Evolutionary conservation across 2,797 vertebrate species (phyloP).

Genomic region (Ptychobarbus kaznakovi): DNA sequence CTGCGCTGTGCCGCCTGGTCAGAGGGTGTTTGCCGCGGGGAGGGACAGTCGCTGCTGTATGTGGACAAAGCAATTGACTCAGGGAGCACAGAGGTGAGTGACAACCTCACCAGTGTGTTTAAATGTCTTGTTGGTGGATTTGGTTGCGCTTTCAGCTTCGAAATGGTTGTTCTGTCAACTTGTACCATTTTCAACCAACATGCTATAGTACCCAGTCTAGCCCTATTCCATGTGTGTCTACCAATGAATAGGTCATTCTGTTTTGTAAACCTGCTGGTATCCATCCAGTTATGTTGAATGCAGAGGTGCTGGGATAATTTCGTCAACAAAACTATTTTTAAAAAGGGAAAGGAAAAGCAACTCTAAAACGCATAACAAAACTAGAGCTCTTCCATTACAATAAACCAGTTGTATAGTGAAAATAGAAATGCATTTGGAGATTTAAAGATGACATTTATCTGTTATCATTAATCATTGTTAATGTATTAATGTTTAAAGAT

Average conservation of each 20-base stretch:
- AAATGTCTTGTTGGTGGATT: background rate
- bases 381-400: background rate
- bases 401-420: background rate
- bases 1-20: constrained; percentile 96
- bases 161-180: background rate
- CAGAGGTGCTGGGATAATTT: background rate
- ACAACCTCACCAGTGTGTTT: background rate
- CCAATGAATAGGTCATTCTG: background rate
- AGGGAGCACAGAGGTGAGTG: constrained; percentile 95
- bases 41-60: constrained; percentile 86
- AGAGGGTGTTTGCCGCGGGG: constrained; percentile 84
- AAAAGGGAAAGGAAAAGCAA: background rate
- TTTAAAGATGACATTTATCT: background rate
- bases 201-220: background rate
- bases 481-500: background rate
- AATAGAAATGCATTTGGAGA: background rate
- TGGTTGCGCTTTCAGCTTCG: background rate
- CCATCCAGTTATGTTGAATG: background rate
- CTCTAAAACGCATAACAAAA: background rate
- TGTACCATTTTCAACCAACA: background rate
- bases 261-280: background rate
- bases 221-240: background rate
- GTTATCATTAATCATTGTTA: background rate
- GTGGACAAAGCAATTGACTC: constrained; percentile 99
- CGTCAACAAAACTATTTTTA: background rate